Percentiles rank a stretch among this genome's conserved stretches.
Conservation (phyloP, 2,888 invertebrate genomes). For the Melieria picta region DNA sequence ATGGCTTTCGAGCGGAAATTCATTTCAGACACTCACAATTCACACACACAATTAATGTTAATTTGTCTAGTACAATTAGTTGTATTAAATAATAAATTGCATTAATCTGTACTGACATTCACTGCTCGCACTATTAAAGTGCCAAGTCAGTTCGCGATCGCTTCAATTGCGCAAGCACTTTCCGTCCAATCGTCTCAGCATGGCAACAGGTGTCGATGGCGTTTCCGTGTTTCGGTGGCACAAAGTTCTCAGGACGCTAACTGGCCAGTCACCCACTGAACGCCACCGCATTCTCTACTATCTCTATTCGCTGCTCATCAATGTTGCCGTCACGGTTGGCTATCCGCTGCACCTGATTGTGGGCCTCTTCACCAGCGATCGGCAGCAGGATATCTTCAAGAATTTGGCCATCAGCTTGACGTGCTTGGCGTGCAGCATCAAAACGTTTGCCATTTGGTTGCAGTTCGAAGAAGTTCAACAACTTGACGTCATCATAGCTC, state of each 20-base stretch:
- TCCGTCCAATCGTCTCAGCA: too few relatives aligned
- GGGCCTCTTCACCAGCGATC: conserved; percentile 36
- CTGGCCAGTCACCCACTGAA: conserved; percentile 32
- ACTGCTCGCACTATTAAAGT: too few relatives aligned
- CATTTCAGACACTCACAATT: too few relatives aligned
- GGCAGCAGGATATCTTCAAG: conserved; percentile 37
- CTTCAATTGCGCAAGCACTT: too few relatives aligned
- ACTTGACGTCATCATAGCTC: conserved; percentile 34
- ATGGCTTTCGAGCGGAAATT: too few relatives aligned
- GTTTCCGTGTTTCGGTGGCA: conserved; percentile 27
- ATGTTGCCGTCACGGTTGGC: conserved; percentile 35
- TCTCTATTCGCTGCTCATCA: conserved; percentile 36
- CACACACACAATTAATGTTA: too few relatives aligned
- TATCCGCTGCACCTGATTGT: conserved; percentile 43
- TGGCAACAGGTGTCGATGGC: not conserved
- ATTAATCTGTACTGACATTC: too few relatives aligned
- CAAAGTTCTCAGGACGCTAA: conserved; percentile 29
- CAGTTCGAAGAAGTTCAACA: conserved; percentile 34
- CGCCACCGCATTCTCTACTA: conserved; percentile 27
- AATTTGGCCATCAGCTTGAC: conserved; percentile 39
- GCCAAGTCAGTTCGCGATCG: too few relatives aligned
- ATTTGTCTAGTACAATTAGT: too few relatives aligned
- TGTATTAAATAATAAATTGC: too few relatives aligned
- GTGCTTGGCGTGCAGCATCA: conserved; percentile 35
- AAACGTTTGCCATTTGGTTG: conserved; percentile 38